These are phyloP conservation scores for Ethmia dodecea DNA, from an alignment of 2,888 invertebrate genomes.

Conservation along the genomic window DNA sequence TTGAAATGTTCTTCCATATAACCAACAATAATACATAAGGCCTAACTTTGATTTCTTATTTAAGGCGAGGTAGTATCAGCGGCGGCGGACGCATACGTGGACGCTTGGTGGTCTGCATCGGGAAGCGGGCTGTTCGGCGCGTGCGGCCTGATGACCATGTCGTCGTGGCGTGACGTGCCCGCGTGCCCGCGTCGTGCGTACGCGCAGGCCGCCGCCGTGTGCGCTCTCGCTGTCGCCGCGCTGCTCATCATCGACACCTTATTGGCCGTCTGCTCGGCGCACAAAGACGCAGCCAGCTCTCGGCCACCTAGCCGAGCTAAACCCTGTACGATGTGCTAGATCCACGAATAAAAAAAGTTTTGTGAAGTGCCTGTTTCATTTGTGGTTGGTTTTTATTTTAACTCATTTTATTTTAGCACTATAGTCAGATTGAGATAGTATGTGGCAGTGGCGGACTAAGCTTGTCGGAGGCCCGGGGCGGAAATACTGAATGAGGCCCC, in stretches of 20 bases:
- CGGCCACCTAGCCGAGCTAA: constrained; percentile 37
- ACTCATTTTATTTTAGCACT: too few species aligned
- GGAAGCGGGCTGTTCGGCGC: constrained; percentile 51
- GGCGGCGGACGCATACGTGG: constrained; percentile 61
- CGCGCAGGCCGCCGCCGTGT: constrained; percentile 46
- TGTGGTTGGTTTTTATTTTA: neutral
- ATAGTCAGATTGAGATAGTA: too few species aligned
- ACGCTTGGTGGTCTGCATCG: constrained; percentile 61
- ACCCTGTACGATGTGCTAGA: constrained; percentile 23
- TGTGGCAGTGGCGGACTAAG: too few species aligned
- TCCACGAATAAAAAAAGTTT: neutral
- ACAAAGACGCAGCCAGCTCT: constrained; percentile 40
- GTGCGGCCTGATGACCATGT: constrained; percentile 49
- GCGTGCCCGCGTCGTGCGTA: constrained; percentile 32
- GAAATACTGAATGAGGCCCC: too few species aligned
- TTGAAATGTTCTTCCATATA: too few species aligned
- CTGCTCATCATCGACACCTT: constrained; percentile 49
- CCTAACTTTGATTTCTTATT: neutral
- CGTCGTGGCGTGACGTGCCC: constrained; percentile 49
- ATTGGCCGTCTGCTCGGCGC: constrained; percentile 50
- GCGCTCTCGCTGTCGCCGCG: constrained; percentile 45
- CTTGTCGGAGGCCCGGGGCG: too few species aligned
- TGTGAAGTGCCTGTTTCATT: neutral
- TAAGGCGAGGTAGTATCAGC: constrained; percentile 61
- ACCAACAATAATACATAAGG: too few species aligned